Evolutionary conservation across 2,888 invertebrate genomes (phyloP), one percentile per base, ranked within the genome.

Genomic region (Tetragnatha montana): DNA sequence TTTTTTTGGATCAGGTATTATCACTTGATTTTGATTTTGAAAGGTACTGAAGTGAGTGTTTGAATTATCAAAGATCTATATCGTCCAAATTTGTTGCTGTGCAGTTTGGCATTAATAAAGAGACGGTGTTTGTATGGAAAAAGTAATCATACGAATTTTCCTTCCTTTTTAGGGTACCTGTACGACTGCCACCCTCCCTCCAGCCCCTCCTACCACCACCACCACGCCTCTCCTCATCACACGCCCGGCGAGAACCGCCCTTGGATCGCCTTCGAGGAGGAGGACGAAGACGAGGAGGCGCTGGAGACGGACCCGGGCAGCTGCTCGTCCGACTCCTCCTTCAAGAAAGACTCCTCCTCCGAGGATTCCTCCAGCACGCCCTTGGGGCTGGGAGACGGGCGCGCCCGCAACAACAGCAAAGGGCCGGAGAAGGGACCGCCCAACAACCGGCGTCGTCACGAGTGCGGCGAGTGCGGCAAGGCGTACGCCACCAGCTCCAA

Each of bases 401-500:
- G 90, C 4, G 74, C 90, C 8, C 60, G 89, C 2, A 47, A 85
- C 19, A 71, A 84, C 19, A 60, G 81, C 17, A 90, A 78, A 14
- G 68, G 73, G 51, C 70, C 78, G 0, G 79, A 90, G 81, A 73
- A 86, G 50, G 71, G 90, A 35, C 60, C 79, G 10, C 74, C 82
- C 8, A 70, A 82, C 69, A 8, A n/a, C n/a, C n/a, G 83, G 60
- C 81, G 88, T 12, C 76, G 91, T 3, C 97, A 97, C 94, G 95
- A 96, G 35, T 98, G 98, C 94, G 95, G 95, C 91, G 97, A 97
- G 92, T 98, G 98, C 93, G 97, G 97, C 87, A 97, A 97, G 93
- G 96, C 96, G 93, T 98, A 98, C 93, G 97, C 97, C 76, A 98
- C 98, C 0, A 97, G 97, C 8, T 97, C 97, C 92, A 98, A 98